Conservation (phyloP, 2,888 invertebrate species). For the Patella pellucida region DNA sequence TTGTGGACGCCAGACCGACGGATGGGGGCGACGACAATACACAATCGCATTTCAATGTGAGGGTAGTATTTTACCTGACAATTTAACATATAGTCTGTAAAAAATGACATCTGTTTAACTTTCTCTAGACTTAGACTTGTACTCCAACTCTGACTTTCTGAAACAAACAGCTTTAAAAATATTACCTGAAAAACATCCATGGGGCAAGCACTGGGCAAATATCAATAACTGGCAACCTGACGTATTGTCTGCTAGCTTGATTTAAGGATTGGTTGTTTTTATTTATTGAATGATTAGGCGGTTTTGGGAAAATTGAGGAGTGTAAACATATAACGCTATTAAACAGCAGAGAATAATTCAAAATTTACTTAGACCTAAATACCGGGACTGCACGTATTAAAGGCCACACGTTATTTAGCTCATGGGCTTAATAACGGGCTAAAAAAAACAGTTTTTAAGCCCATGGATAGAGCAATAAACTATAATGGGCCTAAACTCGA, state of each 20-base stretch:
- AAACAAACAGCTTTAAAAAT: conserved; percentile 19
- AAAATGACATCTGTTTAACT: conserved; percentile 38
- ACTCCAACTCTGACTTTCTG: conserved; percentile 53
- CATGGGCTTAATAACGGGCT: too few species aligned
- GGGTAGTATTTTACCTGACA: conserved; percentile 32
- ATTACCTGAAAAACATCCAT: neutral
- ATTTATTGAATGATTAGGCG: neutral
- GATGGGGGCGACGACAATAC: too few species aligned
- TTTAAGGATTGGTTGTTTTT: conserved; percentile 11
- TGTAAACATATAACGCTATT: too few species aligned
- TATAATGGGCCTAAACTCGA: too few species aligned
- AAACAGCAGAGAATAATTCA: too few species aligned
- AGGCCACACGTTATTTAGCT: too few species aligned
- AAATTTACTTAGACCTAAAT: too few species aligned
- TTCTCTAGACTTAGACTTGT: conserved; percentile 45
- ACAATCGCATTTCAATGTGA: too few species aligned
- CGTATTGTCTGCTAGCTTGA: conserved; percentile 5
- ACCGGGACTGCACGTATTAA: too few species aligned
- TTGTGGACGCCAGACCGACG: too few species aligned
- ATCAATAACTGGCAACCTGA: neutral
- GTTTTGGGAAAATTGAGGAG: neutral
- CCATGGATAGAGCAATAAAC: too few species aligned
- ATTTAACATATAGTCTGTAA: conserved; percentile 32
- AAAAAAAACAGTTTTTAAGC: too few species aligned
- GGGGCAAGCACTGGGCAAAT: neutral